Evolutionary conservation across 2,113 vertebrate species (phyloP), one percentile per base, ranked within the genome.

Genomic region (Gobiocypris rarus): DNA sequence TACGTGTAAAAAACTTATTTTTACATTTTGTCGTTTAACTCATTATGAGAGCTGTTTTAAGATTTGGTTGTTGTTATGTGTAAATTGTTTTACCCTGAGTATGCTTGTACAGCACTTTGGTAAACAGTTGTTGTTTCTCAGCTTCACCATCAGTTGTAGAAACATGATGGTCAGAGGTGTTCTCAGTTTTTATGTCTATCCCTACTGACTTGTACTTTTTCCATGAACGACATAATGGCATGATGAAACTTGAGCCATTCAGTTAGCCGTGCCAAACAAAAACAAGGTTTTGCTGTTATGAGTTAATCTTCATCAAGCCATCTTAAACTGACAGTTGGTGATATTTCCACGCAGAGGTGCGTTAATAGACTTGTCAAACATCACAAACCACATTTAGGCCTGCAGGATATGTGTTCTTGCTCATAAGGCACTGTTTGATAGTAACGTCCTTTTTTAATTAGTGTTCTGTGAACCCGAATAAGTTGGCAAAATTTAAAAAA

Each of bases 321-420:
- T 31, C 26, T 52, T 54, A 31, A 76, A 56, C 28, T 34, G 26
- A 77, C 75, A 58, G 31, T 59, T 77, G 7, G 19, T 22, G 17
- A 76, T 13, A 58, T 38, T 77, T 59, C 54, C 75, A 77, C 34
- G 0, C 19, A 59, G 31, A 41, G 17, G 14, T 76, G 31, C 10
- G 13, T 58, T 6, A 58, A 58, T 43, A 34, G 50, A 5, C 54
- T 15, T 41, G 19, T 59, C 10, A 77, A 41, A 58, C 5, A 59
- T 54, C 19, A 34, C 34, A 24, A 59, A 77, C 75, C 75, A 59
- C 54, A 77, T 59, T n/a, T 58, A 48, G 69, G 41, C 22, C 69
- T 9, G 45, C 41, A 73, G 22, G 69, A 73, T 45, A 71, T 48
- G 69, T 43, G 41, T 15, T 67, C 28, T 19, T 45, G 41, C 41